Conservation (phyloP, 1,140 invertebrate genomes). For the Zaprionus gabonicus region DNA sequence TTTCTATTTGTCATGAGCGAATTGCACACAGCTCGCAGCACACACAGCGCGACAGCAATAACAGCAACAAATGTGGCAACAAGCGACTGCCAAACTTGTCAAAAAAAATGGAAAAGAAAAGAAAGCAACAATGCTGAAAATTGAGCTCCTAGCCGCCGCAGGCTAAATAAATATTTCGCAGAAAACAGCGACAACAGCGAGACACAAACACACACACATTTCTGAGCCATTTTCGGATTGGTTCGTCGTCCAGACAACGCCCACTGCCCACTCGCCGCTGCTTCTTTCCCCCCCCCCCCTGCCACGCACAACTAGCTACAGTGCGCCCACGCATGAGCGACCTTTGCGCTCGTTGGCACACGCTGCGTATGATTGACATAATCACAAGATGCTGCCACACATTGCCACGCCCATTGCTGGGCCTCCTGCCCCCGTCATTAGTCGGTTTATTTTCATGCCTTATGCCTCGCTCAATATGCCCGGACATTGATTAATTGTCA, state of each 20-base stretch:
- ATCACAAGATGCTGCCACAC: conserved; percentile 38
- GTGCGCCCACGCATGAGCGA: conserved; percentile 9
- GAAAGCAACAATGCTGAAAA: conserved; percentile 21
- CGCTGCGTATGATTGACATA: conserved; percentile 69
- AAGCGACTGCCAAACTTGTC: conserved; percentile 49
- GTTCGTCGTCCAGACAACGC: conserved; percentile 19
- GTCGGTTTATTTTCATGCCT: conserved; percentile 4
- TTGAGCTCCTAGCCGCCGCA: conserved; percentile 29
- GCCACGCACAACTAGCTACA: neutral
- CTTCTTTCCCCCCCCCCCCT: neutral
- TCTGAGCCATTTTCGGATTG: conserved; percentile 15
- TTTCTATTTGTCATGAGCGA: conserved; percentile 63
- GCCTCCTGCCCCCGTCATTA: conserved; percentile 19
- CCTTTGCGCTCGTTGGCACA: conserved; percentile 41
- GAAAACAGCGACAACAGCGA: conserved; percentile 6
- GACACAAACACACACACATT: conserved; percentile 3
- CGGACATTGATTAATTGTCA: conserved; percentile 71
- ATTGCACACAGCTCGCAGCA: conserved; percentile 4
- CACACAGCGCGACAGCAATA: conserved; percentile 13
- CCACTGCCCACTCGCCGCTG: neutral
- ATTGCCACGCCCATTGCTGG: neutral
- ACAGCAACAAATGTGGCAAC: conserved; percentile 53
- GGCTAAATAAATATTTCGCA: conserved; percentile 33
- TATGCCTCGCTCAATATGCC: conserved; percentile 53
- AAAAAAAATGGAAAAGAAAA: conserved; percentile 9